Evolutionary conservation across 2,797 vertebrate genomes (phyloP).

Genomic region (Atherinosoma microstoma): DNA sequence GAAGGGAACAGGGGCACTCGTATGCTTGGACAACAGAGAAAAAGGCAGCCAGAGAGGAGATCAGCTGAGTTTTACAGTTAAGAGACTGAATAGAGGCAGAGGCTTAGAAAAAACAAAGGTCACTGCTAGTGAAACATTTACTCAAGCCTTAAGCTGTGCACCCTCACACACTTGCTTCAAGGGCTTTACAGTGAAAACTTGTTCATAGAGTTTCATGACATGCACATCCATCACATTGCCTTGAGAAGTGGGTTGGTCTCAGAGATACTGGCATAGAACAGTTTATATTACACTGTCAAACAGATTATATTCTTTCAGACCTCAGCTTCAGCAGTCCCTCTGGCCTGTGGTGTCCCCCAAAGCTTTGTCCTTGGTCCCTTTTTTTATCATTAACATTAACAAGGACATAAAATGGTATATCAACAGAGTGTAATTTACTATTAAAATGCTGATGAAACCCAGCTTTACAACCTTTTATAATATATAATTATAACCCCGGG

Average conservation of each 20-base stretch:
- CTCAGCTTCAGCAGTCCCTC: not conserved
- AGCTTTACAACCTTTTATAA: not conserved
- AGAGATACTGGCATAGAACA: not conserved
- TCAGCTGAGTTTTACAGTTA: constrained; percentile 9
- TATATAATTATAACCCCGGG: too few species aligned
- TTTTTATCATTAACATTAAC: not conserved
- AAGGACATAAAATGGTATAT: not conserved
- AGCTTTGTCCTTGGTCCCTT: not conserved
- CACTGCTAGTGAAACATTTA: constrained; percentile 70
- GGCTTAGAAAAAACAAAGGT: constrained; percentile 59
- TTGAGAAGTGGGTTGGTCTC: not conserved
- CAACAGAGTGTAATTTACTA: not conserved
- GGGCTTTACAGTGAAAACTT: not conserved
- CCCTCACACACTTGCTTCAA: constrained; percentile 39
- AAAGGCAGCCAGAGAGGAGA: constrained; percentile 2
- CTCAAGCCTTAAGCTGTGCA: constrained; percentile 31
- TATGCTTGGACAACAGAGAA: not conserved
- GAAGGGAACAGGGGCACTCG: constrained; percentile 13
- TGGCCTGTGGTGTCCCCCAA: not conserved
- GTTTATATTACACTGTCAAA: not conserved
- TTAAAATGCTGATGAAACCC: not conserved
- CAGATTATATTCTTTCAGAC: not conserved
- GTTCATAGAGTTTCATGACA: not conserved
- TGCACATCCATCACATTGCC: not conserved
- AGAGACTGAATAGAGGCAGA: not conserved